Evolutionary conservation across 2,888 invertebrate genomes (phyloP), one percentile per base, ranked within the genome.

Genomic region (Himalopsyche japonica): DNA sequence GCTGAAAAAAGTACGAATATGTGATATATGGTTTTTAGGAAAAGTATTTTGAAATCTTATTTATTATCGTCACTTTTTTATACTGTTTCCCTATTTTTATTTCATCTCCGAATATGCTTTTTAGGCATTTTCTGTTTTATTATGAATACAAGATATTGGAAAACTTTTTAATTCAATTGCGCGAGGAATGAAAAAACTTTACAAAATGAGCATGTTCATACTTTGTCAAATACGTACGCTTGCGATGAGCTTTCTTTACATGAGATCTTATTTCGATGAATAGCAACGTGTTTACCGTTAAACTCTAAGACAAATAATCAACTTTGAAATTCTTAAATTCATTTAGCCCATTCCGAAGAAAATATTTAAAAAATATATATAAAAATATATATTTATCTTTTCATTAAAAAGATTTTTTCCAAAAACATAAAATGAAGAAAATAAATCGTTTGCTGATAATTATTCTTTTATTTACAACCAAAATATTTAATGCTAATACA

Each of bases 101-200:
- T 70, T 70, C 70, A 15, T 70, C 15, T 70, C 27, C 30, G 70
- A 70, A 70, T 70, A 70, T 70, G 15, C 70, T 27, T 70, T 70
- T 70, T 30, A 70, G 30, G 27, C 27, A 70, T 70, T 70, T 70
- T 30, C 30, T 70, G 27, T 70, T 70, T 30, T 70, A 70, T 70
- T 70, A 70, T 70, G 70, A 70, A 70, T 70, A 70, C 70, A 70
- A 70, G 70, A 70, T 70, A 70, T 70, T 70, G 70, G 70, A 70
- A 70, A 70, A 70, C 70, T 70, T 70, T 70, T 70, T 70, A 70
- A 70, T 70, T 70, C 70, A 70, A 70, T 70, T 70, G 70, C 70
- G 30, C 70, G 27, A 70, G 12, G 30, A 70, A 70, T 70, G 70
- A 70, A 70, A 70, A 70, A 70, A 70, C 24, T 70, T 70, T 27